These are phyloP conservation scores for Rhinopomastus cyanomelas DNA, from an alignment of 2,113 vertebrate species.

Conservation along the genomic window DNA sequence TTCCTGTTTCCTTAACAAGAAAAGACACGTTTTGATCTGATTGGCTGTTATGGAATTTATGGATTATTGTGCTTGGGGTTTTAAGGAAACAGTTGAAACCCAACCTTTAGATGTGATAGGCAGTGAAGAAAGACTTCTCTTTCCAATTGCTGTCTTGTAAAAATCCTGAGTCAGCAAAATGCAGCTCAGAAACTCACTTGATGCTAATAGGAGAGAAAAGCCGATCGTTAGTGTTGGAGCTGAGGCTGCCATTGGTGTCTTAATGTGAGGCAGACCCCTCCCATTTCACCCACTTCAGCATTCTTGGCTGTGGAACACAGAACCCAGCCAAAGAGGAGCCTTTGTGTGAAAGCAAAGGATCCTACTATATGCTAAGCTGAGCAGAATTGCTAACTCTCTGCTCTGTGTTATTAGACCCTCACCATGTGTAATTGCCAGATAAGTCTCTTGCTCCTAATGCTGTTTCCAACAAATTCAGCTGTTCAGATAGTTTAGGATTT, in stretches of 20 bases:
- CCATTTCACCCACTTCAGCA: constrained; percentile 1
- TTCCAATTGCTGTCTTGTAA: not conserved
- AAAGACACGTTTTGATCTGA: not conserved
- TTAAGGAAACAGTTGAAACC: constrained; percentile 4
- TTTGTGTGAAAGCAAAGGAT: constrained; percentile 19
- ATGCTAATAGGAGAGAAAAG: not conserved
- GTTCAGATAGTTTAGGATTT: not conserved
- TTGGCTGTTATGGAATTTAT: not conserved
- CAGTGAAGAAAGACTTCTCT: not conserved
- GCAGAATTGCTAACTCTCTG: not conserved
- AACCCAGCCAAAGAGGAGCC: not conserved
- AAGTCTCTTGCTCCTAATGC: not conserved
- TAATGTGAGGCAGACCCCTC: not conserved
- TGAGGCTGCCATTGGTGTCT: not conserved
- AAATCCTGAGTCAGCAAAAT: constrained; percentile 33
- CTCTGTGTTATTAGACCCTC: not conserved
- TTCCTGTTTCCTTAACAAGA: not conserved
- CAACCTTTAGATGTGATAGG: not conserved
- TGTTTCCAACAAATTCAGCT: not conserved
- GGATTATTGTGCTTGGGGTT: not conserved
- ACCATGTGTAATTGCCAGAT: not conserved
- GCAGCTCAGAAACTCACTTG: not conserved
- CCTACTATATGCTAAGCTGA: not conserved
- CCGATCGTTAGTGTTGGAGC: not conserved
- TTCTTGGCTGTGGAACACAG: constrained; percentile 37